These are phyloP conservation scores for Drosophila suboccidentalis DNA, from an alignment of 2,888 invertebrate genomes.

Conservation along the genomic window DNA sequence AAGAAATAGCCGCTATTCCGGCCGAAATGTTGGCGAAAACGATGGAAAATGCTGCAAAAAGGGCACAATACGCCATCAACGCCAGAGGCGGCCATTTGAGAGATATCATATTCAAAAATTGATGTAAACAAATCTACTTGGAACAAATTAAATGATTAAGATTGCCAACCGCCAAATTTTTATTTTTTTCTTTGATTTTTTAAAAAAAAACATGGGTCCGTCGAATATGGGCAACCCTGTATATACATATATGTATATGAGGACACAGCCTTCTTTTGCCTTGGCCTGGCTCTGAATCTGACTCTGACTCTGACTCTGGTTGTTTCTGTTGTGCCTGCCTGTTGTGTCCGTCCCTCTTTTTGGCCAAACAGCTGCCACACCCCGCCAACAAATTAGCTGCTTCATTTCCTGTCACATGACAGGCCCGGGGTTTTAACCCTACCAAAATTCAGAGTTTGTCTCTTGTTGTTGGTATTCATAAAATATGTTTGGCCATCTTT, in stretches of 20 bases:
- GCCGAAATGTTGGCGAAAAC: too few relatives aligned
- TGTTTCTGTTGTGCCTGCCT: constrained; percentile 10
- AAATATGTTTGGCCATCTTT: constrained; percentile 23
- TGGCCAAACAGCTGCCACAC: constrained; percentile 59
- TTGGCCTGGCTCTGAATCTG: constrained; percentile 27
- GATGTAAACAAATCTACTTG: too few relatives aligned
- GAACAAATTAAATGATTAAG: too few relatives aligned
- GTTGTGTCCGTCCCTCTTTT: constrained; percentile 29
- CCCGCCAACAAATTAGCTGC: constrained; percentile 76
- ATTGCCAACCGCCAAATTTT: too few relatives aligned
- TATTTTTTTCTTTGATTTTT: too few relatives aligned
- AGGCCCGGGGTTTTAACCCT: constrained; percentile 66
- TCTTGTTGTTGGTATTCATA: constrained; percentile 33
- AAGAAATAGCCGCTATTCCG: too few relatives aligned
- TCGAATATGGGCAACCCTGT: too few relatives aligned
- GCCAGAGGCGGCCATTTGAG: too few relatives aligned
- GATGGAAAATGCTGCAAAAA: too few relatives aligned
- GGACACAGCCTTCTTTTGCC: constrained; percentile 24
- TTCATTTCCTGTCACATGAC: constrained; percentile 80
- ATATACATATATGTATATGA: neutral
- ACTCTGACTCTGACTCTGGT: constrained; percentile 13
- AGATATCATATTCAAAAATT: too few relatives aligned
- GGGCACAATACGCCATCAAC: too few relatives aligned
- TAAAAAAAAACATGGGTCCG: too few relatives aligned
- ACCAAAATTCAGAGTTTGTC: constrained; percentile 40